A percentile compares a stretch with the other conserved stretches of the same genome.
Conservation (phyloP, 2,797 vertebrate genomes). For the Leuciscus waleckii region DNA sequence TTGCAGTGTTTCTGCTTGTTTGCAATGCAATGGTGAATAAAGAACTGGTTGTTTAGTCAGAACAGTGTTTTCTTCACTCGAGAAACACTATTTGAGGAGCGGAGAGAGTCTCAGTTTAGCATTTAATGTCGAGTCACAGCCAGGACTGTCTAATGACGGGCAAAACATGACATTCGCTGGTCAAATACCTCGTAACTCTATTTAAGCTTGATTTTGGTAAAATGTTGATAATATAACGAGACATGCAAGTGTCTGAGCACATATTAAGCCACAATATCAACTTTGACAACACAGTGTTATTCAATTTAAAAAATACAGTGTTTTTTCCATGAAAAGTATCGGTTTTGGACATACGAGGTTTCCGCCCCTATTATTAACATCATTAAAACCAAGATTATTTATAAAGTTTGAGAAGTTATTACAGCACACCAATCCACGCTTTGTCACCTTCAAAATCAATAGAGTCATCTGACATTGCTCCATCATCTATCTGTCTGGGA, state of each 20-base stretch:
- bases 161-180: too few species aligned
- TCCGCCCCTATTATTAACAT: neutral
- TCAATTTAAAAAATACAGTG: neutral
- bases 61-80: neutral
- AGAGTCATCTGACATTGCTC: constrained; percentile 82
- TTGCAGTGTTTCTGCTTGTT: neutral
- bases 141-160: too few species aligned
- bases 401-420: neutral
- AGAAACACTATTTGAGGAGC: neutral
- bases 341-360: neutral
- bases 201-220: too few species aligned
- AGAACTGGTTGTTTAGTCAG: neutral
- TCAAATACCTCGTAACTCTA: too few species aligned
- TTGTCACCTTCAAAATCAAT: constrained; percentile 81
- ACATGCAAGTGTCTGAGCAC: neutral
- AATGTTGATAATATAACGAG: too few species aligned
- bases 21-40: neutral
- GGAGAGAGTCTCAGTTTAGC: too few species aligned
- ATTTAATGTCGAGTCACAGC: too few species aligned
- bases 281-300: neutral
- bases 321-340: neutral
- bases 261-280: neutral
- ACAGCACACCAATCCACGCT: constrained; percentile 38
- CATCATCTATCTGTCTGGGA: constrained; percentile 81
- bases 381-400: neutral